These are phyloP conservation scores for Sisor rabdophorus DNA, from an alignment of 2,113 vertebrate genomes.

Conservation along the genomic window DNA sequence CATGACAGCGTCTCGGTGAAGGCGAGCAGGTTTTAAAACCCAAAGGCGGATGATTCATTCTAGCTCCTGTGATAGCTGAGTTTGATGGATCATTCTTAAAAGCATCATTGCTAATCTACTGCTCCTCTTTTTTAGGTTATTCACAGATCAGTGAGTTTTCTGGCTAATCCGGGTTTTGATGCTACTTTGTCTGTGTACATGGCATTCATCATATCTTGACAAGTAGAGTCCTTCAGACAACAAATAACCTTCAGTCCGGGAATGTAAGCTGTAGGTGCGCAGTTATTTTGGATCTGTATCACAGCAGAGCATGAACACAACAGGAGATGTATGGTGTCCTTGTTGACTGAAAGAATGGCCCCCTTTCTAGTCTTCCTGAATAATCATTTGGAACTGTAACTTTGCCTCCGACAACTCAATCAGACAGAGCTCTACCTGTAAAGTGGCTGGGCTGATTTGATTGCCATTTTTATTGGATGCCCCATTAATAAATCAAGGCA, in stretches of 20 bases:
- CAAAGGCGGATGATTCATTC: conserved; percentile 95
- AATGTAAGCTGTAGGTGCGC: conserved; percentile 91
- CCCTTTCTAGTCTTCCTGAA: conserved; percentile 68
- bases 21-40: conserved; percentile 75
- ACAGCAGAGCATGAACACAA: conserved; percentile 90
- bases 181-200: conserved; percentile 98
- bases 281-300: conserved; percentile 98
- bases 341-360: conserved; percentile 74
- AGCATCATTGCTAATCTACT: conserved; percentile 99
- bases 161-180: conserved; percentile 98
- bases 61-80: conserved; percentile 96
- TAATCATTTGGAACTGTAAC: conserved; percentile 80
- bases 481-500: conserved; percentile 78
- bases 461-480: conserved; percentile 82
- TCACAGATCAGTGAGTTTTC: conserved; percentile 99
- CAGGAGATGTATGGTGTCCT: conserved; percentile 88
- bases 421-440: conserved; percentile 79
- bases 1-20: conserved; percentile 44
- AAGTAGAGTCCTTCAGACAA: conserved; percentile 99
- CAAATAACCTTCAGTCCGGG: conserved; percentile 98
- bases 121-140: conserved; percentile 99
- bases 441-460: conserved; percentile 82
- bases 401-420: conserved; percentile 82
- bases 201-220: conserved; percentile 99
- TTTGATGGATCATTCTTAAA: conserved; percentile 99